phyloP scores from a whole-genome alignment of 2,113 vertebrate genomes.

The Vidua macroura region DNA sequence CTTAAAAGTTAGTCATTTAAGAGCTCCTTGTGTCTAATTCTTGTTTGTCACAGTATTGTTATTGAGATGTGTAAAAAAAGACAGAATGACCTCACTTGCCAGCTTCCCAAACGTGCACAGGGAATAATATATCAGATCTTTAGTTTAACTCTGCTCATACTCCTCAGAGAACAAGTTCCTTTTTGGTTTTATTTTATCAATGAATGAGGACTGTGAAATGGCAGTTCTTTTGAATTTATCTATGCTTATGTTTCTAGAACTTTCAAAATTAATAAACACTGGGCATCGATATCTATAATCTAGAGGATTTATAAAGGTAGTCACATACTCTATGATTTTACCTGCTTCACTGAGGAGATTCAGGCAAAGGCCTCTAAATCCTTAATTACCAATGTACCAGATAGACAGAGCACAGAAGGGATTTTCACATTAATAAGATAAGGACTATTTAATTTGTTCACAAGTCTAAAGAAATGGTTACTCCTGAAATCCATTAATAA shows the following conservation, averaged over 20 bases:
- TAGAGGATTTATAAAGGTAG: not conserved
- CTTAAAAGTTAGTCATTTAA: not conserved
- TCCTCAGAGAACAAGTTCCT: not conserved
- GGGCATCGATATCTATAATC: not conserved
- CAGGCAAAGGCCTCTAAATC: not conserved
- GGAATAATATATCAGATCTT: not conserved
- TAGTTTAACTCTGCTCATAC: not conserved
- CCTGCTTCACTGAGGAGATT: not conserved
- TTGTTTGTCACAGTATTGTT: rapidly evolving
- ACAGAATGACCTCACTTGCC: not conserved
- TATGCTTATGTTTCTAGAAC: not conserved
- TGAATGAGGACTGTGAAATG: not conserved
- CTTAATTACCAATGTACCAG: conserved; percentile 3
- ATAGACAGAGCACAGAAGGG: not conserved
- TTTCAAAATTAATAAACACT: not conserved
- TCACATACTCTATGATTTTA: not conserved
- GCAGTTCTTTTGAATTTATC: not conserved
- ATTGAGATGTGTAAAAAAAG: rapidly evolving
- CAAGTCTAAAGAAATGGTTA: not conserved
- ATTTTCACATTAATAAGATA: conserved; percentile 38
- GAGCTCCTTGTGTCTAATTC: not conserved
- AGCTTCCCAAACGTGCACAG: not conserved
- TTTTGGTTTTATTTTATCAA: not conserved
- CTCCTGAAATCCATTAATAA: not conserved
- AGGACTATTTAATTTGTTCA: conserved; percentile 21